A percentile compares a stretch with the other conserved stretches of the same genome.
phyloP scores from a whole-genome alignment of 2,113 vertebrate species.

The Coturnix japonica region DNA sequence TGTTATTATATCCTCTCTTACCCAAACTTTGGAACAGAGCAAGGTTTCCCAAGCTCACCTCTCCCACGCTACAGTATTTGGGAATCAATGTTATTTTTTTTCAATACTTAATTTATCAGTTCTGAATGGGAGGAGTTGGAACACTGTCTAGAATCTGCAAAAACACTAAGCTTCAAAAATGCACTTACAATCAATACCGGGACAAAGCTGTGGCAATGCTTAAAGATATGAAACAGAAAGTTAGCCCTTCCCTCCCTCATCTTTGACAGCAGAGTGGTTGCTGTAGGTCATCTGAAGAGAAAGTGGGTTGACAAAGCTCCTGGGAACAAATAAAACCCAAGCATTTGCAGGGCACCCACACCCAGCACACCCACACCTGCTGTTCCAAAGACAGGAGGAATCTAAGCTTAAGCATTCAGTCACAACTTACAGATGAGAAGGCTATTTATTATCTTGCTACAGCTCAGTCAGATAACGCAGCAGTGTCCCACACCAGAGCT shows the following conservation, averaged over 20 bases:
- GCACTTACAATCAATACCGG: not conserved
- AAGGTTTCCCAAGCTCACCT: conserved; percentile 39
- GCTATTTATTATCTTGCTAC: not conserved
- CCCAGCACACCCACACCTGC: not conserved
- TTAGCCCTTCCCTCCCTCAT: not conserved
- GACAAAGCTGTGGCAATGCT: not conserved
- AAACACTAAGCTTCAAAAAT: not conserved
- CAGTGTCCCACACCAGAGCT: not conserved
- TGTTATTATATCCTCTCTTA: conserved; percentile 20
- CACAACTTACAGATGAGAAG: not conserved
- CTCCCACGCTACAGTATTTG: conserved; percentile 12
- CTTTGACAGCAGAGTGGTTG: not conserved
- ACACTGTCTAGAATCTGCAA: not conserved
- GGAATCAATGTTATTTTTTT: not conserved
- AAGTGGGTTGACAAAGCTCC: not conserved
- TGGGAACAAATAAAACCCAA: not conserved
- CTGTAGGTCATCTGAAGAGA: not conserved
- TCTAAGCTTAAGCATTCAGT: rapidly evolving
- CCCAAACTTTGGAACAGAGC: not conserved
- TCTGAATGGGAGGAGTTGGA: not conserved
- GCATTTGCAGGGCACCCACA: not conserved
- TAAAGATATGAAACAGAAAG: not conserved
- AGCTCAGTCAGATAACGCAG: not conserved
- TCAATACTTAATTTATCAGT: not conserved
- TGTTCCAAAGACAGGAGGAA: not conserved